Percentiles rank a stretch among this genome's conserved stretches.
phyloP scores from a whole-genome alignment of 1,140 invertebrate species.

The Penaeus vannamei region DNA sequence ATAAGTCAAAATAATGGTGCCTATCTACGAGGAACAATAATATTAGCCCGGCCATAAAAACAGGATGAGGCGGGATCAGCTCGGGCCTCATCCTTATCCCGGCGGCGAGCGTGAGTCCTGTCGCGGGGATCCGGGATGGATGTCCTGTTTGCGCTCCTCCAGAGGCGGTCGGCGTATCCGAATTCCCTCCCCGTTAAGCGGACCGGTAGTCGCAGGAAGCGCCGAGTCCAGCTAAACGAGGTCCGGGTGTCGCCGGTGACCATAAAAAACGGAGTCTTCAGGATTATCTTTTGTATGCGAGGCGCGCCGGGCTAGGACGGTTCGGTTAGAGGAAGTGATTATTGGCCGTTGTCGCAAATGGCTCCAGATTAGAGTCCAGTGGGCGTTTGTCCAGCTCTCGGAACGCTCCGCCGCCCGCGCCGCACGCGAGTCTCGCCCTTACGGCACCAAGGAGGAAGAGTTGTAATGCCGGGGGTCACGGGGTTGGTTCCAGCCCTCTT shows the following conservation, averaged over 20 bases:
- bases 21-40: slow-evolving; percentile 64
- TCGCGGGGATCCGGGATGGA: too few species aligned
- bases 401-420: slow-evolving; percentile 37
- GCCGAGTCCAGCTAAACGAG: slow-evolving; percentile 60
- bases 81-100: not conserved
- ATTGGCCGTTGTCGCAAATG: slow-evolving; percentile 66
- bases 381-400: slow-evolving; percentile 65
- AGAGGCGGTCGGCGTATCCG: slow-evolving; percentile 39
- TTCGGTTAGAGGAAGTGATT: slow-evolving; percentile 66
- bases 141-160: not conserved
- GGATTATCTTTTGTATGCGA: slow-evolving; percentile 66
- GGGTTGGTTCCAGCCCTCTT: slow-evolving; percentile 61
- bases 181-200: slow-evolving; percentile 50
- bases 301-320: slow-evolving; percentile 61
- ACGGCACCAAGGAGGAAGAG: slow-evolving; percentile 45
- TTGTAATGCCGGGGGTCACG: slow-evolving; percentile 58
- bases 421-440: slow-evolving; percentile 57
- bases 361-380: slow-evolving; percentile 65
- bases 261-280: slow-evolving; percentile 61
- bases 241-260: slow-evolving; percentile 59
- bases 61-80: slow-evolving; percentile 54
- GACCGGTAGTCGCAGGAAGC: slow-evolving; percentile 54
- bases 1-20: slow-evolving; percentile 64
- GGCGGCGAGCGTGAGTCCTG: too few species aligned
- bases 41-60: slow-evolving; percentile 64